These are phyloP conservation scores for Heliconius sara DNA, from an alignment of 2,888 invertebrate species.

Conservation along the genomic window DNA sequence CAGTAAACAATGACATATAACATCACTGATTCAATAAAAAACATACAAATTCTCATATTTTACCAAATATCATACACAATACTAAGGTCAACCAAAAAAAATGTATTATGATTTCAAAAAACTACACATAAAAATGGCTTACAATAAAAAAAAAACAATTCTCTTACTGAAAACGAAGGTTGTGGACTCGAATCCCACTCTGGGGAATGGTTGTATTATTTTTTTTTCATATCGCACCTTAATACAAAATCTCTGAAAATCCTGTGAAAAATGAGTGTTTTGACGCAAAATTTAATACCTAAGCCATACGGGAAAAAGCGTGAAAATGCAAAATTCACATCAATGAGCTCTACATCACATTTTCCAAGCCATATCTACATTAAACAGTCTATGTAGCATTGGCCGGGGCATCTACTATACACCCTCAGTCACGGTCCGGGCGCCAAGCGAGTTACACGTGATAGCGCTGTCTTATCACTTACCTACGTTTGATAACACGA, in stretches of 20 bases:
- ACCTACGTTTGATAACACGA: slow-evolving; percentile 56
- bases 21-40: neutral
- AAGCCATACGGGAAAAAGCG: neutral
- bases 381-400: slow-evolving; percentile 68
- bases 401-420: slow-evolving; percentile 74
- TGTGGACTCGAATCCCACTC: too few species aligned
- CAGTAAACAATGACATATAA: neutral
- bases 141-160: neutral
- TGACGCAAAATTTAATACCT: too few species aligned
- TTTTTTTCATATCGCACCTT: too few species aligned
- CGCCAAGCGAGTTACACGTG: slow-evolving; percentile 50
- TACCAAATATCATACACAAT: neutral
- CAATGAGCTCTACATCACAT: neutral
- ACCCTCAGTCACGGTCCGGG: slow-evolving; percentile 76
- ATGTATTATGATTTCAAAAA: neutral
- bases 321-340: neutral
- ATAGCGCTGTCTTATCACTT: slow-evolving; percentile 46
- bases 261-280: too few species aligned
- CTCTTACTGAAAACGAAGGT: too few species aligned
- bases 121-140: neutral
- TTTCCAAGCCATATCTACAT: slow-evolving; percentile 40
- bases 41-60: neutral
- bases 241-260: too few species aligned
- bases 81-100: neutral
- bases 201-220: too few species aligned